phyloP scores from a whole-genome alignment of 2,888 invertebrate genomes.

The Heliconius charithonia region DNA sequence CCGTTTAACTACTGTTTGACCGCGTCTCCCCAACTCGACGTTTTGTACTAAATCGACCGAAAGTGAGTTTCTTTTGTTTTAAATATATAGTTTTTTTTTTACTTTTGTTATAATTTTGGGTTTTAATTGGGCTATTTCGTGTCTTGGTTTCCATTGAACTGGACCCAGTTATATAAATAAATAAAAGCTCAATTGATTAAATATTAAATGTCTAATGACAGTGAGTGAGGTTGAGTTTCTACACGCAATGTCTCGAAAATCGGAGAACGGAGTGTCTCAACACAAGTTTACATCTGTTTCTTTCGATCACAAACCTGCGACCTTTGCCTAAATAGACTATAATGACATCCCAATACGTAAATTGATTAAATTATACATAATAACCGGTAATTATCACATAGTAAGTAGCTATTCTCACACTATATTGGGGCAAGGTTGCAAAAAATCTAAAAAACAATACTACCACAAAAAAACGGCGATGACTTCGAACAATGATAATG shows the following conservation, averaged over 20 bases:
- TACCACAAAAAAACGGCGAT: constrained; percentile 44
- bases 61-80: constrained; percentile 44
- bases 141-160: neutral
- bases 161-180: neutral
- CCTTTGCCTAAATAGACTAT: neutral
- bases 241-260: neutral
- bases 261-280: too few species aligned
- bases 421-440: constrained; percentile 52
- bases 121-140: constrained; percentile 3
- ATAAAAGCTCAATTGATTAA: neutral
- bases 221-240: neutral
- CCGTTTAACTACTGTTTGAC: constrained; percentile 72
- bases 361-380: constrained; percentile 37
- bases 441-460: constrained; percentile 49
- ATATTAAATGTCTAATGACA: too few species aligned
- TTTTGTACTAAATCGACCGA: constrained; percentile 52
- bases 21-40: constrained; percentile 56
- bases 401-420: constrained; percentile 50
- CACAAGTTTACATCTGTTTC: neutral
- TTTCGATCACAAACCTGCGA: neutral
- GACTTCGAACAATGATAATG: constrained; percentile 47
- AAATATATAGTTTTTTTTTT: constrained; percentile 48
- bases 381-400: constrained; percentile 43
- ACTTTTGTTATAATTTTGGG: constrained; percentile 50
- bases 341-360: constrained; percentile 6